A percentile compares a stretch with the other conserved stretches of the same genome.
Evolutionary conservation across 1,140 invertebrate genomes (phyloP).

Genomic region (Mamestra configurata): DNA sequence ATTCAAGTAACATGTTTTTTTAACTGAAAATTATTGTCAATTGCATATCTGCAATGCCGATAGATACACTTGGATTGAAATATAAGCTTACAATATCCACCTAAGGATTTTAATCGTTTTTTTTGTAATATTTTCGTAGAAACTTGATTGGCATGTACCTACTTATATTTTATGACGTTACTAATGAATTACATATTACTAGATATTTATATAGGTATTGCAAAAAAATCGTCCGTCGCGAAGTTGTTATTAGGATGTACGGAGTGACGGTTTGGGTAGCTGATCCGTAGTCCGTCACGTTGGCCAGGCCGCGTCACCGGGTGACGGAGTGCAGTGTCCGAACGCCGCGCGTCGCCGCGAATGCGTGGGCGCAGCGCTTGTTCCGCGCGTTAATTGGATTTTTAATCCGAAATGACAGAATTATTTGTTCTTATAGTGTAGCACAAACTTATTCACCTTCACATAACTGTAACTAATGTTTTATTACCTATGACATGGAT

Average conservation of each 20-base stretch:
- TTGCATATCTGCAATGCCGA: too few relatives aligned
- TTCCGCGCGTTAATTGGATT: slow-evolving; percentile 55
- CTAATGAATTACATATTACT: slow-evolving; percentile 15
- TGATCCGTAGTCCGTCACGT: not conserved
- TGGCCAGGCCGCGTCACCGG: not conserved
- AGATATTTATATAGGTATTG: not conserved
- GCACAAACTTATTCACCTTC: slow-evolving; percentile 30
- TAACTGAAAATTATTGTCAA: too few relatives aligned
- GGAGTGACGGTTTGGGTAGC: too few relatives aligned
- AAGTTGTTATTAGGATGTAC: slow-evolving; percentile 5
- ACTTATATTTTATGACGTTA: not conserved
- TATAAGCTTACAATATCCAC: not conserved
- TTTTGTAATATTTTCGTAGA: not conserved
- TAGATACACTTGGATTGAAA: not conserved
- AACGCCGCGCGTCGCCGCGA: too few relatives aligned
- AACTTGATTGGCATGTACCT: too few relatives aligned
- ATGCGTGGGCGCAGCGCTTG: slow-evolving; percentile 50
- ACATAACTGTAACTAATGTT: slow-evolving; percentile 36
- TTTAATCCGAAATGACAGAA: slow-evolving; percentile 59
- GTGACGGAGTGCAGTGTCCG: slow-evolving; percentile 8
- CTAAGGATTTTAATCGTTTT: not conserved
- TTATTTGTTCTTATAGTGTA: slow-evolving; percentile 36
- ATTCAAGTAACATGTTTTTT: too few relatives aligned
- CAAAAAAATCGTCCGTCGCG: not conserved
- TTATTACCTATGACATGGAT: slow-evolving; percentile 19